Evolutionary conservation across 2,113 vertebrate species (phyloP).

Genomic region (Nyctereutes procyonoides): DNA sequence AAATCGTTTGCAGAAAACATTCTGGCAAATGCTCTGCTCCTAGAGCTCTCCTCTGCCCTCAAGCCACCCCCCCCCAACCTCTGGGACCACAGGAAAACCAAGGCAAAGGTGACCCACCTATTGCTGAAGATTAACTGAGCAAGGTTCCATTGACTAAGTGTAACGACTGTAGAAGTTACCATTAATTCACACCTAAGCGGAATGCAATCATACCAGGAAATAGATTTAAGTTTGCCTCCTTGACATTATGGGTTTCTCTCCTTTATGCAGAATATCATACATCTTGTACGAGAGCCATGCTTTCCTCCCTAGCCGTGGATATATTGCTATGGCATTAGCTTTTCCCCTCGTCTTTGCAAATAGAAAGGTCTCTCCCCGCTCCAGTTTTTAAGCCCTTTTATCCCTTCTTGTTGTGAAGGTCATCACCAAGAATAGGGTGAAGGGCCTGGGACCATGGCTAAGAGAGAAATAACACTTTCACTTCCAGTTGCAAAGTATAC

Average conservation of each 20-base stretch:
- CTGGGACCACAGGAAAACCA: conserved; percentile 47
- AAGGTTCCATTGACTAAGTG: neutral
- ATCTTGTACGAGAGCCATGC: neutral
- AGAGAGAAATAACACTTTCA: neutral
- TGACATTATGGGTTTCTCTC: neutral
- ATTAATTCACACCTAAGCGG: neutral
- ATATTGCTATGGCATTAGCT: neutral
- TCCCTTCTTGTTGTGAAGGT: neutral
- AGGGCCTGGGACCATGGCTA: too few species aligned
- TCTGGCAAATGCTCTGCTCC: conserved; percentile 76
- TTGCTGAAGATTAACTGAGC: neutral
- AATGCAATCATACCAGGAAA: neutral
- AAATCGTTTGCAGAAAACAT: conserved; percentile 88
- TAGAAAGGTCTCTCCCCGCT: too few species aligned
- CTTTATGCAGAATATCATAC: too few species aligned
- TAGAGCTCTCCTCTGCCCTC: neutral
- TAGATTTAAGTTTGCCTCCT: neutral
- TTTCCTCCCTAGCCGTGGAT: neutral
- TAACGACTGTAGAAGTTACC: neutral
- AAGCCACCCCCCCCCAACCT: conserved; percentile 55
- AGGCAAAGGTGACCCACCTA: neutral
- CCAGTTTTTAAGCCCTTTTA: neutral
- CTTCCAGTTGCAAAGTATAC: neutral
- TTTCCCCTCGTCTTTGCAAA: neutral
- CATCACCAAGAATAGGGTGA: neutral